phyloP scores from a whole-genome alignment of 2,888 invertebrate species.

The Ectemnius lituratus region DNA sequence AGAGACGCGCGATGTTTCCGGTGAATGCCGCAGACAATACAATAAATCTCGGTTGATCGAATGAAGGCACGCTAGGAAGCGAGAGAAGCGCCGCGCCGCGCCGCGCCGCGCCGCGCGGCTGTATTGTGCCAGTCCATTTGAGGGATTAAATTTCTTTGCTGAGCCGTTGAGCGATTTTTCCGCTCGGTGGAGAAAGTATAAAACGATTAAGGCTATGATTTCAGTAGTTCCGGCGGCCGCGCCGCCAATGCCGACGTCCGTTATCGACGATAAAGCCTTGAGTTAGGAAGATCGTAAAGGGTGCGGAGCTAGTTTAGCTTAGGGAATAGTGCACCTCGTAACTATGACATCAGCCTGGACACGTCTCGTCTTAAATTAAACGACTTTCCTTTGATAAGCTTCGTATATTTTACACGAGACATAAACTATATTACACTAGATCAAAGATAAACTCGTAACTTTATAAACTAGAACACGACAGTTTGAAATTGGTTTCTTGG shows the following conservation, averaged over 20 bases:
- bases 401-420: too few relatives aligned
- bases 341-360: neutral
- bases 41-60: too few relatives aligned
- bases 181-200: neutral
- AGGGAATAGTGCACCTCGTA: neutral
- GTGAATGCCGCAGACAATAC: too few relatives aligned
- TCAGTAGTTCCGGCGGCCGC: neutral
- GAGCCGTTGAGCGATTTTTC: neutral
- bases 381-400: too few relatives aligned
- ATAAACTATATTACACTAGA: too few relatives aligned
- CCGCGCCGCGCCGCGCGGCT: too few relatives aligned
- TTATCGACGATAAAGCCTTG: conserved; percentile 6
- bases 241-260: neutral
- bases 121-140: conserved; percentile 8
- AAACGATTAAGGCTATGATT: conserved; percentile 18
- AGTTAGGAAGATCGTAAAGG: conserved; percentile 16
- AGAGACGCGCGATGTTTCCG: too few relatives aligned
- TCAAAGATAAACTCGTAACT: too few relatives aligned
- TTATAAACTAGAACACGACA: too few relatives aligned
- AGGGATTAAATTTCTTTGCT: conserved; percentile 20
- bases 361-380: neutral
- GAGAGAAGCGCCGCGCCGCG: too few relatives aligned
- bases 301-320: neutral
- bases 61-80: neutral
- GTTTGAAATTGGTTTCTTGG: too few relatives aligned